These are phyloP conservation scores for Leptopilina clavipes DNA, from an alignment of 1,140 invertebrate genomes.

Conservation along the genomic window DNA sequence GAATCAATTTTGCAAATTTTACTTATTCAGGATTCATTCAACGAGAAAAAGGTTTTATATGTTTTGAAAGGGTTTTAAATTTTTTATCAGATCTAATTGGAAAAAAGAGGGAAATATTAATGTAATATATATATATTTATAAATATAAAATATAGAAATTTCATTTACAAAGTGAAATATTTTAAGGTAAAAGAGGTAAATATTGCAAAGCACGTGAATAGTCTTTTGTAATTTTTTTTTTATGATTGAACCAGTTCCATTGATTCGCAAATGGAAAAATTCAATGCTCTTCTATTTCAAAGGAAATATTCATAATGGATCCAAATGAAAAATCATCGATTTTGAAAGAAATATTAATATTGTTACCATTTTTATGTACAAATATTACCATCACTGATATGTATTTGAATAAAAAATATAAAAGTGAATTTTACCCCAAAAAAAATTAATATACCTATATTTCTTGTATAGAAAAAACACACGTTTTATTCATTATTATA, in stretches of 20 bases:
- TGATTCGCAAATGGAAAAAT: constrained; percentile 34
- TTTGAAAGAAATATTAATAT: not conserved
- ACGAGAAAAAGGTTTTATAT: too few relatives aligned
- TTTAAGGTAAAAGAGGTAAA: not conserved
- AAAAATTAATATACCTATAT: too few relatives aligned
- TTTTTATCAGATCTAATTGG: not conserved
- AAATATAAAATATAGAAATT: not conserved
- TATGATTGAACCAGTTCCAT: constrained; percentile 31
- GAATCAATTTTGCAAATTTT: too few relatives aligned
- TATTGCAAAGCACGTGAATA: constrained; percentile 12
- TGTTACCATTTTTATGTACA: not conserved
- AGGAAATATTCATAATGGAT: not conserved
- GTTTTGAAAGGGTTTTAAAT: too few relatives aligned
- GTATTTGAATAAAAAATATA: not conserved
- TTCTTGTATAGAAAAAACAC: too few relatives aligned
- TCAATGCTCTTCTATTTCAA: constrained; percentile 16
- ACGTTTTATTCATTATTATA: too few relatives aligned
- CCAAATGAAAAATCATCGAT: constrained; percentile 31
- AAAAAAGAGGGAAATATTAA: constrained; percentile 4
- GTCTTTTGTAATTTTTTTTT: constrained; percentile 23
- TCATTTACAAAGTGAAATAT: constrained; percentile 18
- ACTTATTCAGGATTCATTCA: too few relatives aligned
- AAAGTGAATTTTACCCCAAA: not conserved
- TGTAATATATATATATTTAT: not conserved
- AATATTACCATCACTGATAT: not conserved